Base-by-base conservation (phyloP, 2,888 invertebrate species). In the Teinopalpus imperialis region DNA sequence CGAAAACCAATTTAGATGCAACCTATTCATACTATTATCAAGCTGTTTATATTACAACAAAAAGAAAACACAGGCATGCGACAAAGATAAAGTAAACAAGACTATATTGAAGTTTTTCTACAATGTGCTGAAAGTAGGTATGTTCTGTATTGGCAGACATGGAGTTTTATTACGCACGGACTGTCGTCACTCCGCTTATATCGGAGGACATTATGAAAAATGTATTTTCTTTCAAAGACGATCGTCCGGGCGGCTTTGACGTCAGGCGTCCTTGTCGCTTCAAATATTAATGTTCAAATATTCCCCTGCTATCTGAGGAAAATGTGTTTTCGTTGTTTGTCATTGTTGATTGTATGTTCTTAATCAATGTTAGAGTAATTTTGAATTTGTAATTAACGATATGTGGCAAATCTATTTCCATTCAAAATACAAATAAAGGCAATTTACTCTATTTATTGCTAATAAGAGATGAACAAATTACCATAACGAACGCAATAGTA, bases 151-250 rank as follows among this genome's bases (percentile, higher is more conserved):
- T 37, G 58, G 55, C 45, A 53, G 50, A 37, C 36, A 5, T 45
- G 52, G 53, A 42, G 44, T 30, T 42, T 53, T 58, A 58, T 57
- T 63, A 63, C 64, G 64, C 66, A 64, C 60, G 57, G 56, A 58
- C 51, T 58, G 57, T 52, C 61, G 61, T 59, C 66, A 66, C 52
- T 52, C 54, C 52, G 56, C 46, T 59, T 54, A 52, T 56, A 61
- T 53, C 50, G 44, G 56, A 51, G 57, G 59, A 63, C 62, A 60
- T 69, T 61, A 66, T 71, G 66, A 70, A 74, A 71, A 72, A 74
- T 71, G 62, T 65, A 68, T 77, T 71, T 76, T 73, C 68, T 69
- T 74, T 74, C 61, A 63, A 59, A 58, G 61, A 56, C 61, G 61
- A 37, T 57, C 56, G 60, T 54, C 57, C 56, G 59, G 43, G 54